Base-by-base conservation (phyloP, 2,888 invertebrate genomes). In the Axea sp. region DNA sequence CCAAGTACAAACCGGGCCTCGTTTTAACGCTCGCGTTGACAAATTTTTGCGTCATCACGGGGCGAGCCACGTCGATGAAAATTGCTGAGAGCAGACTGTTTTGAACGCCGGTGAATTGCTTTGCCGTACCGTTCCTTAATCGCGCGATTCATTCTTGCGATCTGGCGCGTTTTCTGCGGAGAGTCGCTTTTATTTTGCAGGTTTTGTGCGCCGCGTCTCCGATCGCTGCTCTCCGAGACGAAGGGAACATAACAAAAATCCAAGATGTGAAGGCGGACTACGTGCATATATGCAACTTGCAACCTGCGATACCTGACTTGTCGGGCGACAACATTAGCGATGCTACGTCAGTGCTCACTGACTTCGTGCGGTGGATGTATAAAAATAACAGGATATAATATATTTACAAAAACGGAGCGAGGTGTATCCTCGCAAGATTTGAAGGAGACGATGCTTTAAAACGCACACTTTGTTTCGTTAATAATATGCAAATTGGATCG, bases 301-400 rank as follows among this genome's bases (percentile, higher is more conserved):
- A 65, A 60, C 59, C 59, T 41, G 73, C 67, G 49, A 55, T 73
- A 73, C 73, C 73, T 62, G 67, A 73, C 67, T 73, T 30, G 67
- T 73, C 43, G 28, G 55, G 45, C 73, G 67, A 73, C 67, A 68
- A 73, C 67, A 73, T 68, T 67, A 73, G 67, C 73, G 59, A 73
- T 62, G 73, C 73, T 60, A 30, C 31, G 67, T 62, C 47, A 47
- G 73, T 47, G 47, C 60, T 67, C 37, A 22, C 73, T 45, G 51
- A 47, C 60, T 73, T 53, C 67, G 73, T 62, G 73, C 62, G 15
- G 43, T 55, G 53, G 39, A 62, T 68, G 55, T 62, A 64, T 73
- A 73, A 73, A 73, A 73, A 64, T 73, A 64, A 68, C 73, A 62
- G 51, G 57, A 30, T 39, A 47, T 73, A 60, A 60, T 59, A 65